phyloP scores from a whole-genome alignment of 2,113 vertebrate species.

The Polyodon spathula region DNA sequence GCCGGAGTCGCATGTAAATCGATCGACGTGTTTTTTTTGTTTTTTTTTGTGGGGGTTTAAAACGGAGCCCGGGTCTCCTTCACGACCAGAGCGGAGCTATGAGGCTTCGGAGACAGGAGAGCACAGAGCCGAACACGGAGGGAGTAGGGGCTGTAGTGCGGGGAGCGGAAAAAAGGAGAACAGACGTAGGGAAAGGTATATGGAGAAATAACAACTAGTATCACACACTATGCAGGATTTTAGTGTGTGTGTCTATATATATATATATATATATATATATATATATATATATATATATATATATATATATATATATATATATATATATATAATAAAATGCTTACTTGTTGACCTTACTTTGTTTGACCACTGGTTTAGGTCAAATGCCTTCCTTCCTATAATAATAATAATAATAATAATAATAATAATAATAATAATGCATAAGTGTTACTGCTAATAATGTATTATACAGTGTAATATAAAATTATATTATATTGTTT shows the following conservation, averaged over 20 bases:
- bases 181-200: constrained; percentile 3
- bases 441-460: too few relatives aligned
- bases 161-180: constrained; percentile 11
- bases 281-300: too few relatives aligned
- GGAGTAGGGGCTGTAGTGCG: constrained; percentile 30
- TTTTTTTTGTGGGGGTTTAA: constrained; percentile 37
- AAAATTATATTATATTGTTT: too few relatives aligned
- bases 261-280: too few relatives aligned
- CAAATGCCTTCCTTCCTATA: too few relatives aligned
- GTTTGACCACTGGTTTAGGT: too few relatives aligned
- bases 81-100: constrained; percentile 51
- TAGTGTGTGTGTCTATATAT: background rate
- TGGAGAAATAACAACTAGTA: background rate
- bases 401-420: too few relatives aligned
- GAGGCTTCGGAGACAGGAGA: constrained; percentile 39
- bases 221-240: constrained; percentile 2
- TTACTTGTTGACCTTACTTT: too few relatives aligned
- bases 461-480: too few relatives aligned
- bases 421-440: too few relatives aligned
- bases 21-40: constrained; percentile 38
- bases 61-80: constrained; percentile 54
- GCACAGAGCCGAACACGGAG: constrained; percentile 25
- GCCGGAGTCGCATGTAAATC: constrained; percentile 63
- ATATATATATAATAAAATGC: too few relatives aligned
- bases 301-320: too few relatives aligned